A percentile compares a stretch with the other conserved stretches of the same genome.
Evolutionary conservation across 92 coral and sea anemone species (phyloP).

Genomic region (Siderastrea siderea): DNA sequence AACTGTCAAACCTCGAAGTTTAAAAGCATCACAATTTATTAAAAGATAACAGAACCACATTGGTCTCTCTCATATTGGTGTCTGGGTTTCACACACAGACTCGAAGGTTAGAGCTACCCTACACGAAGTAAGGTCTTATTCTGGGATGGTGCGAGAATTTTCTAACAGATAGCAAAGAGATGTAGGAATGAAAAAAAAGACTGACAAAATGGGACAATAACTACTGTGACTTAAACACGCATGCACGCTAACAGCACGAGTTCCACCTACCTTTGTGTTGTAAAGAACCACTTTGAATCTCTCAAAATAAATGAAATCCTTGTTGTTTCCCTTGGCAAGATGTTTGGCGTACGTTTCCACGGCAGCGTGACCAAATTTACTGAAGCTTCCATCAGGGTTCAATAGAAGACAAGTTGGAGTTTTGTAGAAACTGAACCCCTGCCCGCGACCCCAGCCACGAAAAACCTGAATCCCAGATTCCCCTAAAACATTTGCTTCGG

Average conservation of each 20-base stretch:
- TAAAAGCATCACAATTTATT: background rate
- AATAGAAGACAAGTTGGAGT: slow-evolving; percentile 81
- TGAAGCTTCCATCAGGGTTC: slow-evolving; percentile 72
- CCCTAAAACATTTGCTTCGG: slow-evolving; percentile 67
- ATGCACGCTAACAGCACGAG: background rate
- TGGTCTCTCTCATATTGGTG: no score
- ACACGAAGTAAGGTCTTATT: no score
- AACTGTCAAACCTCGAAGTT: background rate
- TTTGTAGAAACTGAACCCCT: slow-evolving; percentile 83
- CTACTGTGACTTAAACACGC: background rate
- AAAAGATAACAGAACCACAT: no score
- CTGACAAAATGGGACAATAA: background rate
- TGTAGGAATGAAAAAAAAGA: background rate
- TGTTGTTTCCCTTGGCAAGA: slow-evolving; percentile 75
- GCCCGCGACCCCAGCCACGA: slow-evolving; percentile 87
- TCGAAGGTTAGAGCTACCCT: no score
- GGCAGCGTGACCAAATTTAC: slow-evolving; percentile 85
- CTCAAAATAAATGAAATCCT: slow-evolving; percentile 73
- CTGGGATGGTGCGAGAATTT: background rate
- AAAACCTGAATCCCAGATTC: slow-evolving; percentile 76
- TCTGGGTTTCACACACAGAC: no score
- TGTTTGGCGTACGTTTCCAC: slow-evolving; percentile 80
- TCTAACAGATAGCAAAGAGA: background rate
- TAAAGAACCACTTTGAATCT: slow-evolving; percentile 82
- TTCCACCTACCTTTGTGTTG: slow-evolving; percentile 66